phyloP scores from a whole-genome alignment of 2,113 vertebrate genomes.

The Hoplias malabaricus region DNA sequence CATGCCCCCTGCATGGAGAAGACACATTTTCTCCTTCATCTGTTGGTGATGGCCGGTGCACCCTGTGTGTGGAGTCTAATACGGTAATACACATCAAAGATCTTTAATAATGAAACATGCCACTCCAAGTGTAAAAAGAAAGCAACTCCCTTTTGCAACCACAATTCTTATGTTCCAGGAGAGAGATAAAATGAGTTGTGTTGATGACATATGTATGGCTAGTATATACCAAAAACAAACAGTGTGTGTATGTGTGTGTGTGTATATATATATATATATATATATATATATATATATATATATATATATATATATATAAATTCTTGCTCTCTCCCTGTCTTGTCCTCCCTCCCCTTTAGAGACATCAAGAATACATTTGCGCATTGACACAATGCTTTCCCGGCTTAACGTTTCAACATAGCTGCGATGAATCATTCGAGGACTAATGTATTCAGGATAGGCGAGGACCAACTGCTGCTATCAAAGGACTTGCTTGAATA shows the following conservation, averaged over 20 bases:
- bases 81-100: slow-evolving; percentile 87
- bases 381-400: slow-evolving; percentile 88
- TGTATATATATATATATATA: too few species aligned
- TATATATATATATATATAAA: too few species aligned
- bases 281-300: too few species aligned
- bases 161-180: slow-evolving; percentile 80
- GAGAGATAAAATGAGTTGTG: slow-evolving; percentile 88
- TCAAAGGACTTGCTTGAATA: slow-evolving; percentile 99
- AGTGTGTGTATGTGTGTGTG: too few species aligned
- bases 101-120: slow-evolving; percentile 89
- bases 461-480: slow-evolving; percentile 99
- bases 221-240: slow-evolving; percentile 83
- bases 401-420: slow-evolving; percentile 83
- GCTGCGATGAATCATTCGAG: slow-evolving; percentile 87
- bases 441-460: slow-evolving; percentile 99
- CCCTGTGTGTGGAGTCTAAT: slow-evolving; percentile 86
- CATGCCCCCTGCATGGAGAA: slow-evolving; percentile 87
- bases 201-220: slow-evolving; percentile 88
- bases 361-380: slow-evolving; percentile 88
- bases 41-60: slow-evolving; percentile 81
- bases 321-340: slow-evolving; percentile 47
- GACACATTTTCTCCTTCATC: slow-evolving; percentile 42
- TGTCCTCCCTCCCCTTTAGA: slow-evolving; percentile 75
- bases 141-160: slow-evolving; percentile 77
- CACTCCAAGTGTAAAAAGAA: slow-evolving; percentile 79